Evolutionary conservation across 2,113 vertebrate genomes (phyloP).

Genomic region (Neopipo cinnamomea): DNA sequence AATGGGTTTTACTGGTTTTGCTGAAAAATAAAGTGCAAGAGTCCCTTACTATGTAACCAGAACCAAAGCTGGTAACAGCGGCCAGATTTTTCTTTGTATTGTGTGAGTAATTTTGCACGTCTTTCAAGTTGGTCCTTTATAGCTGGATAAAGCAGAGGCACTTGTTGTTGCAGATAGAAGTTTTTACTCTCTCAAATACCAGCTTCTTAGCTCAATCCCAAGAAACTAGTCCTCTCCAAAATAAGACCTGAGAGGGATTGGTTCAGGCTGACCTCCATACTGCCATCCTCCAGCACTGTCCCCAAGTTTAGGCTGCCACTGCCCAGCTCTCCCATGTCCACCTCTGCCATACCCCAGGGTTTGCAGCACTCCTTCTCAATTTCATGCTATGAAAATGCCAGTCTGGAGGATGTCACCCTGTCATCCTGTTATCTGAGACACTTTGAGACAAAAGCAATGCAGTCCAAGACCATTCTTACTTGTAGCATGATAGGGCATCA

Average conservation of each 20-base stretch:
- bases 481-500: fast-evolving
- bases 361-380: neutral
- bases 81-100: neutral
- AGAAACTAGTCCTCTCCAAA: neutral
- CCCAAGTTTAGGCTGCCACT: neutral
- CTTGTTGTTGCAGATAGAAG: neutral
- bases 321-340: neutral
- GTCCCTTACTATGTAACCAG: neutral
- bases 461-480: neutral
- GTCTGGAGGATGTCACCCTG: neutral
- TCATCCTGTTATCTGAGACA: neutral
- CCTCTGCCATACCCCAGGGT: fast-evolving
- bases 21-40: neutral
- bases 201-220: neutral
- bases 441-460: neutral
- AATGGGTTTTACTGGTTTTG: neutral
- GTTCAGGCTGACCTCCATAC: neutral
- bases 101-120: neutral
- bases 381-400: neutral
- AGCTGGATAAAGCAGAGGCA: neutral
- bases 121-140: neutral
- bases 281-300: neutral
- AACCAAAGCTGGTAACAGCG: neutral
- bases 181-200: neutral
- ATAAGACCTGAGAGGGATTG: neutral